Evolutionary conservation across 2,888 invertebrate species (phyloP).

Genomic region (Acanthopleura granulata): DNA sequence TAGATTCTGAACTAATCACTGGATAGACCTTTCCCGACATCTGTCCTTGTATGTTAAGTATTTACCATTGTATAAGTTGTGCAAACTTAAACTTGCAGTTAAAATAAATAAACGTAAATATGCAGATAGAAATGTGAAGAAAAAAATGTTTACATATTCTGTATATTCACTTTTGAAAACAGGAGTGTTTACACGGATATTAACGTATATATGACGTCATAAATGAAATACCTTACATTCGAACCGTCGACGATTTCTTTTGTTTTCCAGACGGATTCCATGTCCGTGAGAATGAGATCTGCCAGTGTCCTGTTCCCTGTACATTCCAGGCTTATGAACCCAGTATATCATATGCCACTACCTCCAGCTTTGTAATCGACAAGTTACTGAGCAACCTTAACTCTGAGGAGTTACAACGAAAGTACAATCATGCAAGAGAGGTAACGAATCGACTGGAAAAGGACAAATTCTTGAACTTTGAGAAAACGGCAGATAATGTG

Average conservation of each 20-base stretch:
- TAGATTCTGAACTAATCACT: too few relatives aligned
- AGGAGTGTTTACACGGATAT: background rate
- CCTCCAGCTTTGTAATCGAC: conserved; percentile 45
- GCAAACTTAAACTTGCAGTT: too few relatives aligned
- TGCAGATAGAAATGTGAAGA: too few relatives aligned
- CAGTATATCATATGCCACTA: conserved; percentile 52
- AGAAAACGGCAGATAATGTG: conserved; percentile 27
- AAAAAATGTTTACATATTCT: too few relatives aligned
- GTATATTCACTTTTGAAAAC: too few relatives aligned
- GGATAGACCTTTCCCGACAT: too few relatives aligned
- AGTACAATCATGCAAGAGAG: conserved; percentile 38
- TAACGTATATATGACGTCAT: background rate
- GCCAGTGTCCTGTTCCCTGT: conserved; percentile 56
- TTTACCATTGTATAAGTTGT: too few relatives aligned
- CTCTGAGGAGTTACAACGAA: conserved; percentile 28
- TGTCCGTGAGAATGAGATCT: conserved; percentile 26
- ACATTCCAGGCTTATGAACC: conserved; percentile 49
- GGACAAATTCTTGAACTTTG: conserved; percentile 30
- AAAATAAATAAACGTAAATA: too few relatives aligned
- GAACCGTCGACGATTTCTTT: background rate
- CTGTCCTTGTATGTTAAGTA: too few relatives aligned
- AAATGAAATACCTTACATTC: background rate
- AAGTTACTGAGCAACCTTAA: conserved; percentile 37
- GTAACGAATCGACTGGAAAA: conserved; percentile 42
- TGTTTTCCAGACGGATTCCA: conserved; percentile 31